Percentiles rank a stretch among this genome's conserved stretches.
These are phyloP conservation scores for Ageneiosus marmoratus DNA, from an alignment of 2,113 vertebrate genomes.

Conservation along the genomic window DNA sequence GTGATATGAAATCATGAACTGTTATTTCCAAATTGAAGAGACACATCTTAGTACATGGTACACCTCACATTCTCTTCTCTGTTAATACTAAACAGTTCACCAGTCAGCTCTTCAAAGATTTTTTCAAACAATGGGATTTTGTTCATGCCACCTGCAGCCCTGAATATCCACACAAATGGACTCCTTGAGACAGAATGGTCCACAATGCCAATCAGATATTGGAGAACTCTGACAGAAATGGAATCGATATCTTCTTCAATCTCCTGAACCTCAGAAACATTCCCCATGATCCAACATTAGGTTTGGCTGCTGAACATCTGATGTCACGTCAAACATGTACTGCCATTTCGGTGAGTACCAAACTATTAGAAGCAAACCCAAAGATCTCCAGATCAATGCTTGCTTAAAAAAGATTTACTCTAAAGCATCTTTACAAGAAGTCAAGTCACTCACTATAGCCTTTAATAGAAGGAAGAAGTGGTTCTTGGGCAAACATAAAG, in stretches of 20 bases:
- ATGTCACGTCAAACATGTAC: neutral
- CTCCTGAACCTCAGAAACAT: slow-evolving; percentile 20
- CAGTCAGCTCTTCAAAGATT: slow-evolving; percentile 40
- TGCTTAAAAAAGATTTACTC: neutral
- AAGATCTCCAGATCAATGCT: neutral
- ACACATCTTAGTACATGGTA: slow-evolving; percentile 43
- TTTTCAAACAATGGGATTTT: slow-evolving; percentile 20
- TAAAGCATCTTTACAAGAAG: neutral
- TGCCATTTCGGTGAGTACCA: neutral
- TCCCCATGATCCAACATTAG: neutral
- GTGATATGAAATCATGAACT: neutral
- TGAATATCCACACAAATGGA: neutral
- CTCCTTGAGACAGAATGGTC: neutral
- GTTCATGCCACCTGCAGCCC: slow-evolving; percentile 19
- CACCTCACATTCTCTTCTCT: slow-evolving; percentile 35
- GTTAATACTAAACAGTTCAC: slow-evolving; percentile 38
- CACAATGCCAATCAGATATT: neutral
- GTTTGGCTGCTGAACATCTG: neutral
- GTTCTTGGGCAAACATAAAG: slow-evolving; percentile 22
- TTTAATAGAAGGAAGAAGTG: neutral
- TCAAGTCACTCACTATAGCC: neutral
- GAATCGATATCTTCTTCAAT: neutral
- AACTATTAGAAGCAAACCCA: neutral
- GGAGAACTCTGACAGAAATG: slow-evolving; percentile 18
- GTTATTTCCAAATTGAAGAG: slow-evolving; percentile 4